A percentile compares a stretch with the other conserved stretches of the same genome.
phyloP scores from a whole-genome alignment of 2,888 invertebrate species.

The Eupsilia transversa region DNA sequence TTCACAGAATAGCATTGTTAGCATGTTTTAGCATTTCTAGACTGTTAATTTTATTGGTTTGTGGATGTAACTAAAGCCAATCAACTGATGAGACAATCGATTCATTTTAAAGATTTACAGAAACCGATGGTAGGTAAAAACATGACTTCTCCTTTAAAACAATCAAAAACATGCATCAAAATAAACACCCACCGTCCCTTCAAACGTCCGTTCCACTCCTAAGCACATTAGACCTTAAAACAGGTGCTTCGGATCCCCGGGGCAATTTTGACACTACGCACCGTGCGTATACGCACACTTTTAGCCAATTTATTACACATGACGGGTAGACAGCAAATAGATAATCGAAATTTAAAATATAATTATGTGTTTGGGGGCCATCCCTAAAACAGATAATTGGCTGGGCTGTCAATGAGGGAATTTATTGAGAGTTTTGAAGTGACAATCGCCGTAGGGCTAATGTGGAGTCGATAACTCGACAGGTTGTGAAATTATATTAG shows the following conservation, averaged over 20 bases:
- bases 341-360: slow-evolving; percentile 44
- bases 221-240: slow-evolving; percentile 10
- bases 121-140: neutral
- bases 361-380: slow-evolving; percentile 42
- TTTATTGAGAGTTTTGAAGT: slow-evolving; percentile 22
- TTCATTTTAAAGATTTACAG: neutral
- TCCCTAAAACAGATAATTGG: slow-evolving; percentile 44
- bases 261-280: slow-evolving; percentile 49
- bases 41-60: neutral
- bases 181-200: neutral
- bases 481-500: slow-evolving; percentile 15
- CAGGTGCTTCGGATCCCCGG: slow-evolving; percentile 43
- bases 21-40: no score
- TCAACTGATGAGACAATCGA: neutral
- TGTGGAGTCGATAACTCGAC: neutral
- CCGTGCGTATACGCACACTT: slow-evolving; percentile 34
- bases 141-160: neutral
- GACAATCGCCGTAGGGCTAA: slow-evolving; percentile 26
- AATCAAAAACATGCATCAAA: neutral
- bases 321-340: slow-evolving; percentile 44
- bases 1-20: no score
- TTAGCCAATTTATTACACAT: slow-evolving; percentile 48
- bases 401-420: slow-evolving; percentile 33
- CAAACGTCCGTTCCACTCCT: slow-evolving; percentile 36
- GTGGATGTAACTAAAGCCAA: neutral